These are phyloP conservation scores for Rhamphomyia laevipes DNA, from an alignment of 2,888 invertebrate species.

Conservation along the genomic window DNA sequence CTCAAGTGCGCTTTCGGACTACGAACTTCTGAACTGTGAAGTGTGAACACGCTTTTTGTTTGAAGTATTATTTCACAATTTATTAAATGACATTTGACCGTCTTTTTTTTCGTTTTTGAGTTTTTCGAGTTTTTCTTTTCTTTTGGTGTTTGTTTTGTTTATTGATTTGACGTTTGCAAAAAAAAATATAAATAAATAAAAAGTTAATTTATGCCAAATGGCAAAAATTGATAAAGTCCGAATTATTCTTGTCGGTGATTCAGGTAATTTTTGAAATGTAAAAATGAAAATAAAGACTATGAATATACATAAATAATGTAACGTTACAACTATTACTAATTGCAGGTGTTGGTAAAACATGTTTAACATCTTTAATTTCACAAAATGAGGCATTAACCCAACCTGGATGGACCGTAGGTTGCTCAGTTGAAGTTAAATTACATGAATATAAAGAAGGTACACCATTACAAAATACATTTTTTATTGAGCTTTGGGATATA, in stretches of 20 bases:
- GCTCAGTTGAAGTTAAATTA: slow-evolving; percentile 88
- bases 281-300: neutral
- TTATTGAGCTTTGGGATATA: slow-evolving; percentile 94
- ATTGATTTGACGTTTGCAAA: too few relatives aligned
- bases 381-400: slow-evolving; percentile 74
- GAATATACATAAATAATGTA: neutral
- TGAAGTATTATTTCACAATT: too few relatives aligned
- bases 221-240: slow-evolving; percentile 81
- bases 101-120: too few relatives aligned
- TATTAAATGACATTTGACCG: too few relatives aligned
- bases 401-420: slow-evolving; percentile 93
- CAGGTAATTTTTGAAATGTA: slow-evolving; percentile 43
- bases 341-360: slow-evolving; percentile 92
- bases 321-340: too few relatives aligned
- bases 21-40: too few relatives aligned
- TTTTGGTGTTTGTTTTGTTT: too few relatives aligned
- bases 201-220: slow-evolving; percentile 38
- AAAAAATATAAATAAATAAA: too few relatives aligned
- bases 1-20: too few relatives aligned
- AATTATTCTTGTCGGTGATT: slow-evolving; percentile 85
- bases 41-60: too few relatives aligned
- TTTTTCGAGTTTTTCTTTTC: too few relatives aligned
- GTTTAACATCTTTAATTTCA: slow-evolving; percentile 81
- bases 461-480: slow-evolving; percentile 78
- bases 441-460: slow-evolving; percentile 94